Evolutionary conservation across 2,888 invertebrate genomes (phyloP), one percentile per base, ranked within the genome.

Genomic region (Chelonus formosanus): DNA sequence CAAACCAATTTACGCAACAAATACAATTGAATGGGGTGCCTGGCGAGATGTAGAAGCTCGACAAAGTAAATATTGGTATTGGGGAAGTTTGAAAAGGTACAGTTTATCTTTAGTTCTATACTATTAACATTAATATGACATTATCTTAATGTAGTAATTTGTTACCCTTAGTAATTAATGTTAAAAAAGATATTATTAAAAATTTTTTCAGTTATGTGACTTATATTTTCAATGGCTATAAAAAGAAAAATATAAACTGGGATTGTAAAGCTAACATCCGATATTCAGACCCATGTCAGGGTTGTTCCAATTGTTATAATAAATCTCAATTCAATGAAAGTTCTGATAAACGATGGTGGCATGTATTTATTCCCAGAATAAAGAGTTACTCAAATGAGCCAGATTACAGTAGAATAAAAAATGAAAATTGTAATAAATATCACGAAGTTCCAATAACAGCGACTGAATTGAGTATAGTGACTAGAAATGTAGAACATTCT

Each of bases 61-160:
- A 71, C 90, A 89, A 77, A 91, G 93, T 71, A 93, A 92, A 84
- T 96, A 96, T 83, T 97, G 97, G 96, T 92, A 95, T 75, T 91
- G 92, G 84, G 95, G 95, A 3, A 86, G 89, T 0, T 84, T 95
- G 0, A 89, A 92, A 78, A 90, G 76, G 84, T 84, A 40, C 6
- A 6, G 40, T 48, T 43, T 35, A 10, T 20, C 3, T 8, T 3
- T 66, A 4, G 20, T 5, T 20, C 2, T 20, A 20, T 20, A 2
- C 20, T 20, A 20, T 20, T 20, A 20, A 20, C 20, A 20, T 20
- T 20, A 20, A 20, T 20, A 20, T 20, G 20, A 20, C 20, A 20
- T 20, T 20, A 20, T 20, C 20, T 20, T 20, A 20, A 20, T 20
- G 20, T 20, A 20, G 1, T 20, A 20, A 20, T 20, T 20, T 20